Evolutionary conservation across 2,888 invertebrate genomes (phyloP).

Genomic region (Pandemis corylana): DNA sequence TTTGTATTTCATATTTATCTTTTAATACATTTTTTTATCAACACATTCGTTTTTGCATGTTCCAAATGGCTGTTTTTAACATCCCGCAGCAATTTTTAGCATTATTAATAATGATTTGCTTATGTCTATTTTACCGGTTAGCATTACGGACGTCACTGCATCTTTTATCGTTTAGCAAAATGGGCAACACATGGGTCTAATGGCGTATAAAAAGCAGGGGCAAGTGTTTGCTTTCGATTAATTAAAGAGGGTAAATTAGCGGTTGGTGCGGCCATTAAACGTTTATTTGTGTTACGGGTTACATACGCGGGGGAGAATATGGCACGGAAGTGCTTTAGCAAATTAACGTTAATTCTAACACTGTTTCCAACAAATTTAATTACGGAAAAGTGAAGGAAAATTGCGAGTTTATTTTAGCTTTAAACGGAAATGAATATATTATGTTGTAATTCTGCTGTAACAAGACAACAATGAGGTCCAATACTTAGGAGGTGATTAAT

Average conservation of each 20-base stretch:
- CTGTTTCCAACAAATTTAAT: slow-evolving; percentile 35
- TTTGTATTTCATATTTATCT: slow-evolving; percentile 22
- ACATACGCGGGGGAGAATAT: slow-evolving; percentile 44
- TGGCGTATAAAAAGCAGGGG: slow-evolving; percentile 52
- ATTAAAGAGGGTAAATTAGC: slow-evolving; percentile 56
- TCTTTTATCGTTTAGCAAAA: slow-evolving; percentile 45
- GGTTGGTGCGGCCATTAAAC: slow-evolving; percentile 51
- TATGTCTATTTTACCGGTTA: slow-evolving; percentile 38
- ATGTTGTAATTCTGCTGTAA: not conserved
- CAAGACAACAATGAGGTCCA: not conserved
- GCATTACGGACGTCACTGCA: slow-evolving; percentile 43
- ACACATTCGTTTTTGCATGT: slow-evolving; percentile 46
- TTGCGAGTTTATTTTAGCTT: slow-evolving; percentile 9
- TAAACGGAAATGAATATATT: not conserved
- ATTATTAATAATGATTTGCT: slow-evolving; percentile 27
- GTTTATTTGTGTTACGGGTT: slow-evolving; percentile 51
- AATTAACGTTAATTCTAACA: slow-evolving; percentile 36
- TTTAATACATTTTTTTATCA: slow-evolving; percentile 50
- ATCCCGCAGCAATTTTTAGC: slow-evolving; percentile 50
- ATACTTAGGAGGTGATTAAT: not conserved
- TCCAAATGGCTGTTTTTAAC: slow-evolving; percentile 57
- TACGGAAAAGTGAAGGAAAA: slow-evolving; percentile 17
- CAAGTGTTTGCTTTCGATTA: slow-evolving; percentile 57
- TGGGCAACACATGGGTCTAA: slow-evolving; percentile 49
- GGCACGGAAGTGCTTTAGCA: slow-evolving; percentile 46